Evolutionary conservation across 2,888 invertebrate genomes (phyloP), one percentile per base, ranked within the genome.

Genomic region (Coenonympha glycerion): DNA sequence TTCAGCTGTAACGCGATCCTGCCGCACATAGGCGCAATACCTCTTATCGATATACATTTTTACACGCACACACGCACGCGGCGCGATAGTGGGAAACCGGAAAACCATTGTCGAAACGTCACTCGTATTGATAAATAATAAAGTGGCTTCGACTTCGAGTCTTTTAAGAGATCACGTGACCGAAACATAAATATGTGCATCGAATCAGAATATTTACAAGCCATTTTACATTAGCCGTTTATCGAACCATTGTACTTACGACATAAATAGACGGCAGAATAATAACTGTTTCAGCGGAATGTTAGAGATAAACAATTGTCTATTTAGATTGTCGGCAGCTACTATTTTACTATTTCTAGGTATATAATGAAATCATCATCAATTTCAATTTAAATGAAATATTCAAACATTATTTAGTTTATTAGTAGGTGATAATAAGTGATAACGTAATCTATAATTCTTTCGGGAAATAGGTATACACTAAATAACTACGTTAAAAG

Each of bases 1-100:
- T 86, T 86, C 86, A 87, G 86, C 85, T 86, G 86, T 84, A 85
- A 86, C 69, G 75, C 73, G 83, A 84, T 83, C 85, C 84, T 81
- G 77, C 69, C 69, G 60, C 81, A 77, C 72, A 75, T 78, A 60
- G 49, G 64, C 53, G 62, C 51, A 22, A n/a, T 30, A 40, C 31
- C 53, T 52, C 45, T 45, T 56, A 50, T 52, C 52, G 50, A 60
- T 37, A 46, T 41, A 28, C 36, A 21, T 3, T 26, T 37, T 46
- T 57, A 55, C 59, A 53, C 57, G 48, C 56, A 58, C 55, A 54
- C 59, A 54, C 59, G 47, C 16, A 47, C 30, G 45, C 41, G 47
- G 44, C 44, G 49, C 56, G 53, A 51, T 55, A 55, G 47, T 51
- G 53, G 53, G 49, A 52, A 64, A 65, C 73, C 69, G 70, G 73